Base-by-base conservation (phyloP, 2,797 vertebrate species). In the Cercopithecus mitis region DNA sequence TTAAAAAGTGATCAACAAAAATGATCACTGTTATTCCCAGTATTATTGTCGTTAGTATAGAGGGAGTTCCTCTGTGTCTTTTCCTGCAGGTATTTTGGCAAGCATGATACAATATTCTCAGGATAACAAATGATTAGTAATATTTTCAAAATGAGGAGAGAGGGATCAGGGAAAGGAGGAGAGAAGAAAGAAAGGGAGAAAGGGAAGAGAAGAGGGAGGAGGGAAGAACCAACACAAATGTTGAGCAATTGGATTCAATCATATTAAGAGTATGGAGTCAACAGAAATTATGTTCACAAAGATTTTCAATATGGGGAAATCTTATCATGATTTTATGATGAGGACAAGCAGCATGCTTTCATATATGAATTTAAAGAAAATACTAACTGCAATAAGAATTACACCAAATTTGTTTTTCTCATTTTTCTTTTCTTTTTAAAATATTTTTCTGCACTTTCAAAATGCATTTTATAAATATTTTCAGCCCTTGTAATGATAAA, bases 81-180 rank as follows among this genome's bases (percentile, higher is more conserved):
- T 41, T 92, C 84, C 85, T 73, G 79, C 75, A 96, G 82, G 82
- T 89, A 88, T 86, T 95, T 70, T 94, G 81, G 67, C 76, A 91
- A 83, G 52, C 43, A 33, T 17, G 12, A 67, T 47, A 36, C 61
- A 83, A n/a, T 4, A 77, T 2, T 27, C 27, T 83, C 39, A 22
- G 9, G 12, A 41, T 50, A 88, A 45, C 81, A 96, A 81, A 72
- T 19, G 47, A 64, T 83, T n/a, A 57, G 36, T 24, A 58, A 75
- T 33, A 58, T 91, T 85, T 90, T 85, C 84, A 43, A 92, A 86
- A n/a, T 50, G 64, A 84, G 41, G 30, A 58, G 41, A 55, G 39
- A 57, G 22, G 7, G 9, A 22, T 5, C 30, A 11, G 43, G 20
- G 39, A 7, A 87, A 5, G 52, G 43, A 41, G 61, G 22, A 45